Percentiles rank a stretch among this genome's conserved stretches.
phyloP scores from a whole-genome alignment of 2,888 invertebrate genomes.

The Oxytorus armatus region DNA sequence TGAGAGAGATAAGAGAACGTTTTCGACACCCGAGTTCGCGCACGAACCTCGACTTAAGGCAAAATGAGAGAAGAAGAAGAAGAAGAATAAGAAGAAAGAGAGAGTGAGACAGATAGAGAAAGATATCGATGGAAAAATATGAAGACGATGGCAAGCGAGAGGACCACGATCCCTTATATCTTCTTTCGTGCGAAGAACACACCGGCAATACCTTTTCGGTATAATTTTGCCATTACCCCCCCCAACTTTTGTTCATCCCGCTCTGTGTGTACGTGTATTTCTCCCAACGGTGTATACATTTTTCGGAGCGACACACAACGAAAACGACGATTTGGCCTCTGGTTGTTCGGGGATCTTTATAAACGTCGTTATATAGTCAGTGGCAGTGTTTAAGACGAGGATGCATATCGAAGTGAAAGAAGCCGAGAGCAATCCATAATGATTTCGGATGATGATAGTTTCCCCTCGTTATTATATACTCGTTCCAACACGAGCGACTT shows the following conservation, averaged over 20 bases:
- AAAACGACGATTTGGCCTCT: slow-evolving; percentile 59
- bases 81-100: background rate
- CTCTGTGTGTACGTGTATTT: slow-evolving; percentile 25
- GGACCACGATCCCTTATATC: slow-evolving; percentile 67
- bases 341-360: slow-evolving; percentile 31
- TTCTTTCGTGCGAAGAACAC: slow-evolving; percentile 64
- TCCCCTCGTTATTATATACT: slow-evolving; percentile 75
- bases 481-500: slow-evolving; percentile 44
- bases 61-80: slow-evolving; percentile 10
- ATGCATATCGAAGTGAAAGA: slow-evolving; percentile 46
- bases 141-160: slow-evolving; percentile 16
- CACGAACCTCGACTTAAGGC: slow-evolving; percentile 24
- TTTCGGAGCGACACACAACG: slow-evolving; percentile 35
- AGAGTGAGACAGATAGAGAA: background rate
- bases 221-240: slow-evolving; percentile 79
- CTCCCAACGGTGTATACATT: slow-evolving; percentile 36
- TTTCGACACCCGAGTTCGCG: slow-evolving; percentile 69
- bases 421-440: slow-evolving; percentile 75
- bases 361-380: slow-evolving; percentile 42
- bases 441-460: slow-evolving; percentile 79
- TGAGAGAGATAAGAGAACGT: slow-evolving; percentile 67
- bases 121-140: slow-evolving; percentile 18
- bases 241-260: slow-evolving; percentile 14
- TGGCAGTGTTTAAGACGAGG: slow-evolving; percentile 27
- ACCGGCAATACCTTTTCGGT: slow-evolving; percentile 69